Evolutionary conservation across 92 coral and sea anemone species (phyloP).

Genomic region (Actinostola sp.): DNA sequence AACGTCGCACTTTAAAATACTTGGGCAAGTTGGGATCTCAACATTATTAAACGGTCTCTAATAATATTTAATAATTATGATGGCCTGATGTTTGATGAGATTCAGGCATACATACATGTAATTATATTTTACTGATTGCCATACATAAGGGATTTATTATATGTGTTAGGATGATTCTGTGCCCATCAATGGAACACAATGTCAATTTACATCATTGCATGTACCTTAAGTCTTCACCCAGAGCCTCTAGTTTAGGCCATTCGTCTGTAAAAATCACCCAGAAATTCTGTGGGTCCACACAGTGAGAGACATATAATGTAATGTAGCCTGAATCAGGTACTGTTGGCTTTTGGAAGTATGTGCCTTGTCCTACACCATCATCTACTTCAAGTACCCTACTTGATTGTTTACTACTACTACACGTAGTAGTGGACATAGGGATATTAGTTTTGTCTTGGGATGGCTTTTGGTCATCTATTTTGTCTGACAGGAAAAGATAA

Average conservation of each 20-base stretch:
- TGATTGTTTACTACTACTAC: not conserved
- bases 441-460: not conserved
- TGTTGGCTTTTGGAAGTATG: conserved; percentile 60
- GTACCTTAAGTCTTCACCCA: conserved; percentile 81
- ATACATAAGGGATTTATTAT: not conserved
- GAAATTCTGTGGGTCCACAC: conserved; percentile 77
- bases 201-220: not conserved
- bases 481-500: no score
- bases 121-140: no score
- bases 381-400: conserved; percentile 41
- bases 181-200: no score
- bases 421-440: not conserved
- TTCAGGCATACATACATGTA: no score
- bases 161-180: no score
- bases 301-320: conserved; percentile 82
- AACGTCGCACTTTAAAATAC: no score
- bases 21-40: no score
- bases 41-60: no score
- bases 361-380: conserved; percentile 86
- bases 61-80: no score
- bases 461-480: no score
- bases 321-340: conserved; percentile 73
- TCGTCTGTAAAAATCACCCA: conserved; percentile 86
- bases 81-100: no score
- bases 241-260: conserved; percentile 68